Percentiles rank a stretch among this genome's conserved stretches.
phyloP scores from a whole-genome alignment of 2,888 invertebrate species.

The Pachliopta kotzebuea region DNA sequence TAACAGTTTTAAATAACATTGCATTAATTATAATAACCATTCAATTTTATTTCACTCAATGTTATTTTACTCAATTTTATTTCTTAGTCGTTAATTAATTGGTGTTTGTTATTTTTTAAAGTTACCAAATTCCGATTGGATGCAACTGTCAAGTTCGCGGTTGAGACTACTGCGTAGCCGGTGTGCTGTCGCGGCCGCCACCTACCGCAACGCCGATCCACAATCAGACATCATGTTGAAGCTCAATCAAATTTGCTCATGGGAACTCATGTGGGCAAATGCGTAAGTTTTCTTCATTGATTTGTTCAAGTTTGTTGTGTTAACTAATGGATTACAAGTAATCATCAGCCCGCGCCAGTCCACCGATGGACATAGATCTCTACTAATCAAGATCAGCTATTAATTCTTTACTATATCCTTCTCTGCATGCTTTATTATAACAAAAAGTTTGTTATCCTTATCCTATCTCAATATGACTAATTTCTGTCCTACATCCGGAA shows the following conservation, averaged over 20 bases:
- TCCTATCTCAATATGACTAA: too few species aligned
- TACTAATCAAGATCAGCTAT: too few species aligned
- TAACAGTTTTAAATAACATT: too few species aligned
- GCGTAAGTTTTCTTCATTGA: not conserved
- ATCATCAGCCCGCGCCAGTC: not conserved
- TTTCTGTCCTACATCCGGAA: too few species aligned
- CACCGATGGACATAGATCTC: too few species aligned
- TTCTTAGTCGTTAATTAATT: not conserved
- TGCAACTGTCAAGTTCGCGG: not conserved
- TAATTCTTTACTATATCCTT: too few species aligned
- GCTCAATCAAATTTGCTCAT: not conserved
- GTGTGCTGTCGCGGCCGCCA: not conserved
- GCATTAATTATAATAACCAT: not conserved
- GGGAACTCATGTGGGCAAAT: constrained; percentile 2
- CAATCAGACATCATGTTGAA: too few species aligned
- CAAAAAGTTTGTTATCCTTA: too few species aligned
- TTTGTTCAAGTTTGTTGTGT: not conserved
- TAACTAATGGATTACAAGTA: not conserved
- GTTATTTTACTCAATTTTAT: too few species aligned
- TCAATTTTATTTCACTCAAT: too few species aligned
- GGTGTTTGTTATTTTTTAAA: not conserved
- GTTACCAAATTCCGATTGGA: not conserved
- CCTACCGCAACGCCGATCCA: not conserved
- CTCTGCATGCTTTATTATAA: too few species aligned
- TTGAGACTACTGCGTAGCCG: not conserved